phyloP scores from a whole-genome alignment of 2,888 invertebrate genomes.

The Clusia tigrina region DNA sequence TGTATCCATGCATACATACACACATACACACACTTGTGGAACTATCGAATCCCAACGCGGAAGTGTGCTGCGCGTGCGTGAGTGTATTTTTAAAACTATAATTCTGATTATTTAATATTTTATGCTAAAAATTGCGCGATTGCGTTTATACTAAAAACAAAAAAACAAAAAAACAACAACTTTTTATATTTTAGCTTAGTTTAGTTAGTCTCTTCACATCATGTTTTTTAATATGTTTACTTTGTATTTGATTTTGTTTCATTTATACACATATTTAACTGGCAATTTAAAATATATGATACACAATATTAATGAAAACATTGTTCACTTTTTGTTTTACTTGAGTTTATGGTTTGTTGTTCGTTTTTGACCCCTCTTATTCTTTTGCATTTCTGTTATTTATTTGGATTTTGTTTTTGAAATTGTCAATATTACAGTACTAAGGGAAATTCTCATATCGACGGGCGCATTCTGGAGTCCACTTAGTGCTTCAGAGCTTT shows the following conservation, averaged over 20 bases:
- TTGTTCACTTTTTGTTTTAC: background rate
- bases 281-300: slow-evolving; percentile 24
- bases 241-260: background rate
- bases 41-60: no score
- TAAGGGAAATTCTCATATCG: no score
- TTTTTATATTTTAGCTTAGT: slow-evolving; percentile 12
- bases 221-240: slow-evolving; percentile 7
- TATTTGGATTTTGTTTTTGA: background rate
- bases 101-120: no score
- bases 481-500: no score
- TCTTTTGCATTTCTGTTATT: slow-evolving; percentile 1
- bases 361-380: background rate
- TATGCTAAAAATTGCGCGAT: slow-evolving; percentile 29
- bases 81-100: no score
- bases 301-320: background rate
- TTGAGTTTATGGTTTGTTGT: background rate
- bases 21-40: no score
- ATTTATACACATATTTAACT: slow-evolving; percentile 33
- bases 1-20: no score
- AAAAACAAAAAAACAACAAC: background rate
- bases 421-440: no score
- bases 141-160: slow-evolving; percentile 15
- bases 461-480: no score
- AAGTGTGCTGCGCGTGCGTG: no score
- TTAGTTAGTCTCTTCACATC: background rate